Base-by-base conservation (phyloP, 1,140 invertebrate genomes). In the Melipona quadrifasciata region DNA sequence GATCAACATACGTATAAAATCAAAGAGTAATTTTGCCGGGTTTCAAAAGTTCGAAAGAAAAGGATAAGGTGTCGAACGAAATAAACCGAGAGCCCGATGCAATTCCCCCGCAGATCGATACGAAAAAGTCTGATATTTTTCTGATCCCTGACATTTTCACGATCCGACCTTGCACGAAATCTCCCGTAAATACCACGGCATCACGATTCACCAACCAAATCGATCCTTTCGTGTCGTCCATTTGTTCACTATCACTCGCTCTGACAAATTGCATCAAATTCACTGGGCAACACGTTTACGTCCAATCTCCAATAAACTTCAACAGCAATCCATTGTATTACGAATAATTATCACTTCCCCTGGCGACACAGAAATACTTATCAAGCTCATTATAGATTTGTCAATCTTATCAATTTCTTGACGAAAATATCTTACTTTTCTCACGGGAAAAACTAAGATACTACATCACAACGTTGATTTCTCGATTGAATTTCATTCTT, bases 101-200 rank as follows among this genome's bases (percentile, higher is more conserved):
- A 67, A n/a, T 47, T 68, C 64, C 34, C 47, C 19, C 21, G 1
- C 72, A 76, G 61, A 83, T 84, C 82, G 27, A 84, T 84, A 79
- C 75, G 21, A 79, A 77, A 84, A 71, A 61, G 65, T 84, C 39
- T 39, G 82, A 79, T 24, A 64, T 70, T 53, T 68, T 39, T 72
- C 57, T 21, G 27, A 79, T 84, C 76, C 78, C 55, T 61, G 55
- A 64, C 76, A 79, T 79, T 64, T 31, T 0, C 57, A 51, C 17
- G 55, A 79, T 77, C 55, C 47, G 17, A 19, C 65, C 72, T 75
- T 67, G 47, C n/a, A 76, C 34, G n/a, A 58, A 34, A 79, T 64
- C 27, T 21, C 14, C 34, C 53, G 11, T 47, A 47, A 6, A 47
- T 47, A 47, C 39, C 55, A 4, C 12, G 31, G 16, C 34, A 6